These are phyloP conservation scores for Dusona sp. DNA, from an alignment of 2,888 invertebrate genomes.

Conservation along the genomic window DNA sequence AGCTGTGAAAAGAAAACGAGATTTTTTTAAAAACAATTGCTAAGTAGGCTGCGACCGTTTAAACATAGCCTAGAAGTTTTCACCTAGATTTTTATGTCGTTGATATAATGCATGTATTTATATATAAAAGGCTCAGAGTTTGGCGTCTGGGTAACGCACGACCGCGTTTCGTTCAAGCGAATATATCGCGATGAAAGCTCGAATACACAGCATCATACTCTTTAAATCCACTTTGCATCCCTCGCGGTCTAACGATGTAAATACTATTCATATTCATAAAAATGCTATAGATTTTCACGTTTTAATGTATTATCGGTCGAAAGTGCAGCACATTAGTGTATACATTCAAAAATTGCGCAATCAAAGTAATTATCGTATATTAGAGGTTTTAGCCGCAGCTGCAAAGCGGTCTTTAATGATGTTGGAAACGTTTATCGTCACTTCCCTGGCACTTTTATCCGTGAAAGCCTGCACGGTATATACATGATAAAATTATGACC, in stretches of 20 bases:
- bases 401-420: conserved; percentile 41
- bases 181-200: conserved; percentile 69
- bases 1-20: conserved; percentile 14
- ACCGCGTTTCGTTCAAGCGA: conserved; percentile 67
- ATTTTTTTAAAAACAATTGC: conserved; percentile 34
- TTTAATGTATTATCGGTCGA: background rate
- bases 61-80: conserved; percentile 54
- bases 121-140: conserved; percentile 23
- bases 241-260: conserved; percentile 37
- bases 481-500: background rate
- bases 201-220: conserved; percentile 49
- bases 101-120: conserved; percentile 18
- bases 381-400: conserved; percentile 25
- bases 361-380: conserved; percentile 34
- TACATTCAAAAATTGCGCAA: conserved; percentile 33
- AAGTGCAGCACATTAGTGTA: too few relatives aligned
- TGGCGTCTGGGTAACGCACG: conserved; percentile 58
- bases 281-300: background rate
- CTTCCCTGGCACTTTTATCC: background rate
- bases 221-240: conserved; percentile 57
- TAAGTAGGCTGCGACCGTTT: conserved; percentile 57
- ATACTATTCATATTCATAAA: conserved; percentile 24
- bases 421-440: conserved; percentile 29
- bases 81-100: conserved; percentile 34
- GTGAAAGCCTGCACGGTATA: background rate